phyloP scores from a whole-genome alignment of 2,888 invertebrate species.

The Anticlea derivata region DNA sequence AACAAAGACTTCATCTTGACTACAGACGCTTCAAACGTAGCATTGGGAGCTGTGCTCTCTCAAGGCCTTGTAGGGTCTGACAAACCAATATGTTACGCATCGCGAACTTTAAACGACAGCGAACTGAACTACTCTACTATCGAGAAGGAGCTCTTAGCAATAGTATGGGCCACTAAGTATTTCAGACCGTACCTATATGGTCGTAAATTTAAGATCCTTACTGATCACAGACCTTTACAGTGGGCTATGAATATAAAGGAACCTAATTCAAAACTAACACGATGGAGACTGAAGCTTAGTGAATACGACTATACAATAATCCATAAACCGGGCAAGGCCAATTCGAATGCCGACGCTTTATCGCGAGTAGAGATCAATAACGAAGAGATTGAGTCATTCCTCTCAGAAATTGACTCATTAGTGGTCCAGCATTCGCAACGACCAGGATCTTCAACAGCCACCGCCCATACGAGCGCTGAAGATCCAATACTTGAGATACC shows the following conservation, averaged over 20 bases:
- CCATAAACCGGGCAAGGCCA: constrained; percentile 42
- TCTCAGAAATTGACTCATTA: constrained; percentile 12
- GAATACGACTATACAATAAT: constrained; percentile 34
- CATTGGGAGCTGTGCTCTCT: constrained; percentile 40
- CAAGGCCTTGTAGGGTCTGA: constrained; percentile 36
- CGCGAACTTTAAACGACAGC: constrained; percentile 42
- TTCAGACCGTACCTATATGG: constrained; percentile 50
- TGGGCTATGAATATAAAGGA: too few relatives aligned
- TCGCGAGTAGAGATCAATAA: constrained; percentile 32
- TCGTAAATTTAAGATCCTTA: constrained; percentile 48
- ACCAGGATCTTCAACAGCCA: constrained; percentile 10
- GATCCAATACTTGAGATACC: constrained; percentile 37
- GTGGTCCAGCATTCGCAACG: constrained; percentile 30
- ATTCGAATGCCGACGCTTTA: constrained; percentile 8
- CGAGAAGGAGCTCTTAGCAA: constrained; percentile 49
- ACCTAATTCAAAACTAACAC: constrained; percentile 33
- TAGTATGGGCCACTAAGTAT: too few relatives aligned
- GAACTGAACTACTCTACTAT: constrained; percentile 37
- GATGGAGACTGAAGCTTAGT: constrained; percentile 36
- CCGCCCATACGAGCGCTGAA: constrained; percentile 33
- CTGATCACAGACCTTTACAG: constrained; percentile 49
- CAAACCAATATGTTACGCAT: constrained; percentile 26
- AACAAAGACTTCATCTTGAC: constrained; percentile 36
- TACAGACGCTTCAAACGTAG: constrained; percentile 46
- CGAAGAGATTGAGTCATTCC: constrained; percentile 30